These are phyloP conservation scores for Prenolepis imparis DNA, from an alignment of 2,888 invertebrate species.

Conservation along the genomic window DNA sequence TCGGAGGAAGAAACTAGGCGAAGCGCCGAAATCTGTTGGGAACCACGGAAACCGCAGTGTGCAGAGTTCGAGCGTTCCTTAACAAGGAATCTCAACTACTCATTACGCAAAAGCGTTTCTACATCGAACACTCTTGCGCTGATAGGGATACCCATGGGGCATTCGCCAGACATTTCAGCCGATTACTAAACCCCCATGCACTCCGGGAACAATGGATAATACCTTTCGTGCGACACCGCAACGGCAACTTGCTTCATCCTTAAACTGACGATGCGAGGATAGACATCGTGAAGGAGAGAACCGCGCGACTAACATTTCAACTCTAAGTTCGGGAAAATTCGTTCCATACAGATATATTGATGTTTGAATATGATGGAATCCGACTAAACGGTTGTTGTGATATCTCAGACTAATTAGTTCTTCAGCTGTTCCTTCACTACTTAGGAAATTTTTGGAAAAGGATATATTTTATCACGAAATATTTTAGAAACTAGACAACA, in stretches of 20 bases:
- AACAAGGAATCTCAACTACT: conserved; percentile 79
- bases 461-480: not conserved
- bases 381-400: not conserved
- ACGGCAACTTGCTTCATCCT: conserved; percentile 34
- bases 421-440: not conserved
- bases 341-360: not conserved
- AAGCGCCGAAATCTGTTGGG: conserved; percentile 76
- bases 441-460: not conserved
- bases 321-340: conserved; percentile 5
- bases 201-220: conserved; percentile 66
- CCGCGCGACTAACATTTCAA: not conserved
- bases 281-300: not conserved
- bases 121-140: conserved; percentile 62
- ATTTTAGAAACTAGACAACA: no score
- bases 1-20: conserved; percentile 72
- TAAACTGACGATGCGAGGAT: conserved; percentile 12
- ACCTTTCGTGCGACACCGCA: conserved; percentile 37
- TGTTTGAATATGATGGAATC: not conserved
- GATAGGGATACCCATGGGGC: conserved; percentile 62
- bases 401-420: not conserved
- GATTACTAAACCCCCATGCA: conserved; percentile 58
- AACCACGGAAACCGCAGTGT: conserved; percentile 77
- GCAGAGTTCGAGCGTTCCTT: conserved; percentile 76
- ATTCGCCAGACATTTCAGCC: conserved; percentile 70
- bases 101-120: conserved; percentile 74